These are phyloP conservation scores for Drosophila pallidifrons DNA, from an alignment of 1,140 invertebrate species.

Conservation along the genomic window DNA sequence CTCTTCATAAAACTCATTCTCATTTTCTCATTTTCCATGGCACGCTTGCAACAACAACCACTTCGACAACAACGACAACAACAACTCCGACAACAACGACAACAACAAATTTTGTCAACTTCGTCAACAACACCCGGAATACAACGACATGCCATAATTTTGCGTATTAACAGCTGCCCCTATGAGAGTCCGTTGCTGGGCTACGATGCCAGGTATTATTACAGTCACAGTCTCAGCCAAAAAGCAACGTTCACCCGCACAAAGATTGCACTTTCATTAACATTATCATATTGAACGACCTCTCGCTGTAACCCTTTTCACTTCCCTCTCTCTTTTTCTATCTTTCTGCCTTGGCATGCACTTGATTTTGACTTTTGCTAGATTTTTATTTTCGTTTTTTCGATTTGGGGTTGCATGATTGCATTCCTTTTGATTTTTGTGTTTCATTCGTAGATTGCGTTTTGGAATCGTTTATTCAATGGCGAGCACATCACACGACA, in stretches of 20 bases:
- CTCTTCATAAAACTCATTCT: constrained; percentile 27
- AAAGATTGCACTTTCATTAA: constrained; percentile 72
- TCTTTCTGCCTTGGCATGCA: constrained; percentile 51
- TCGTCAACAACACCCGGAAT: constrained; percentile 3
- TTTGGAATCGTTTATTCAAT: constrained; percentile 84
- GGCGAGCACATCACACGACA: constrained; percentile 77
- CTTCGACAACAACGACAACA: constrained; percentile 18
- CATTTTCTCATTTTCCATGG: constrained; percentile 57
- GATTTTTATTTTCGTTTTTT: constrained; percentile 18
- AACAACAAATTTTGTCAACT: constrained; percentile 8
- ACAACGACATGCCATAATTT: constrained; percentile 66
- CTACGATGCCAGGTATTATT: constrained; percentile 86
- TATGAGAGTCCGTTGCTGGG: constrained; percentile 86
- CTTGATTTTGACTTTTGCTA: constrained; percentile 70
- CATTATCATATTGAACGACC: constrained; percentile 70
- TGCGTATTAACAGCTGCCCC: constrained; percentile 84
- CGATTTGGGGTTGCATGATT: constrained; percentile 26
- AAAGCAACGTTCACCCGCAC: constrained; percentile 10
- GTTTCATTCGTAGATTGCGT: constrained; percentile 79
- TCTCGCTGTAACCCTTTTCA: constrained; percentile 21
- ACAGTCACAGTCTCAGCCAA: constrained; percentile 23
- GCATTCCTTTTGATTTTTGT: constrained; percentile 37
- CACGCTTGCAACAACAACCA: constrained; percentile 32
- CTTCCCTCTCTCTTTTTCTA: constrained; percentile 16
- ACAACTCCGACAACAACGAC: constrained; percentile 9